phyloP scores from a whole-genome alignment of 2,888 invertebrate species.

The Eudasyphora cyanicolor region DNA sequence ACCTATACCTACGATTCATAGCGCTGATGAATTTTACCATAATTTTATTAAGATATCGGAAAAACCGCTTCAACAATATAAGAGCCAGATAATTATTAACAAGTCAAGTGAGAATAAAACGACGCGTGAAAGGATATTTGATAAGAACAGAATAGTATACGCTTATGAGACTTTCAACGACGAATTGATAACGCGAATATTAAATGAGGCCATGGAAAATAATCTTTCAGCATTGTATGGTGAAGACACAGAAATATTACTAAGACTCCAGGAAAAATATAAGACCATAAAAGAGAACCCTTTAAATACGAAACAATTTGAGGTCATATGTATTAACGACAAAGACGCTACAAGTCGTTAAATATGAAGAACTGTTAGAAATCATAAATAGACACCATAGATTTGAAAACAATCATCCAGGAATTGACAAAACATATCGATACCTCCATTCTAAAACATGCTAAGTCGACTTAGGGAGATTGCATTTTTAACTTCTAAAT shows the following conservation, averaged over 20 bases:
- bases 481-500: no score
- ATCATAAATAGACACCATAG: no score
- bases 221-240: no score
- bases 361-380: no score
- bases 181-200: neutral
- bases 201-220: neutral
- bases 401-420: no score
- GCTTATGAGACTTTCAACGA: neutral
- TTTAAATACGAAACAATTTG: conserved; percentile 3
- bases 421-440: no score
- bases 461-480: no score
- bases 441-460: no score
- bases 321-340: neutral
- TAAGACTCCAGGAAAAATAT: neutral
- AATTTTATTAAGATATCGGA: neutral
- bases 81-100: neutral
- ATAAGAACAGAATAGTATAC: neutral
- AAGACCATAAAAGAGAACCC: neutral
- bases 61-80: neutral
- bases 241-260: neutral
- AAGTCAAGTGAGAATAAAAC: neutral
- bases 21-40: neutral
- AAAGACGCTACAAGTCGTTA: neutral
- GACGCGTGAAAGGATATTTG: neutral
- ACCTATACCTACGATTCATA: neutral